Percentiles rank a stretch among this genome's conserved stretches.
These are phyloP conservation scores for Strigamia crassipes DNA, from an alignment of 2,888 invertebrate species.

Conservation along the genomic window DNA sequence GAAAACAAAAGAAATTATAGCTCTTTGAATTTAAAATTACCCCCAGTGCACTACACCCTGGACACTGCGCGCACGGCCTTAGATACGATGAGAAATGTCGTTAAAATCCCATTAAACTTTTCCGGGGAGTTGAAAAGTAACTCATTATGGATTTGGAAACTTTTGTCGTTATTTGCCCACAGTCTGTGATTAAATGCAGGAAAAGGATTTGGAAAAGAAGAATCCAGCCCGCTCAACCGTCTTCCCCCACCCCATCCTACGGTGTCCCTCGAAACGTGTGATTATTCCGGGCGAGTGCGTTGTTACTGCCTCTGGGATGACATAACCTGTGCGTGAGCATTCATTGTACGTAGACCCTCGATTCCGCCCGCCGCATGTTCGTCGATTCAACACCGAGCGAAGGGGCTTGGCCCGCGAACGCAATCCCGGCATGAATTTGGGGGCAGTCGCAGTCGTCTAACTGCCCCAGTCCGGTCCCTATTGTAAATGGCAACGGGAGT, in stretches of 20 bases:
- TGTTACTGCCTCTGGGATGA: slow-evolving; percentile 38
- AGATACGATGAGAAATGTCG: slow-evolving; percentile 40
- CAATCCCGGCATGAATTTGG: neutral
- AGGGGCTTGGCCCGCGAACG: slow-evolving; percentile 35
- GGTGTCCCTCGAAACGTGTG: slow-evolving; percentile 34
- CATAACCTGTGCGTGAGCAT: slow-evolving; percentile 30
- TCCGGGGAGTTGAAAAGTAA: slow-evolving; percentile 24
- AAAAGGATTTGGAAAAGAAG: slow-evolving; percentile 6
- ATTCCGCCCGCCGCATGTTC: slow-evolving; percentile 38
- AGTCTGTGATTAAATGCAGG: slow-evolving; percentile 36
- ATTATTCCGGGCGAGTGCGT: slow-evolving; percentile 18
- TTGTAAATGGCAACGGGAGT: slow-evolving; percentile 27
- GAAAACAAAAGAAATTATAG: slow-evolving; percentile 35
- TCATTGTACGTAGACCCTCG: slow-evolving; percentile 18
- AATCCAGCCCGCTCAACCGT: neutral
- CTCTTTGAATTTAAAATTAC: slow-evolving; percentile 35
- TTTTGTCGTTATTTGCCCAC: slow-evolving; percentile 37
- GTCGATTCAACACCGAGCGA: slow-evolving; percentile 31
- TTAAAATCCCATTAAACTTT: slow-evolving; percentile 37
- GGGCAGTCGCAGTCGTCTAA: slow-evolving; percentile 12
- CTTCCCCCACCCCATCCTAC: neutral
- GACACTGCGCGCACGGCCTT: slow-evolving; percentile 1
- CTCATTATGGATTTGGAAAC: slow-evolving; percentile 24
- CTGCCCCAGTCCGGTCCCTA: neutral
- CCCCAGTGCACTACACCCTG: slow-evolving; percentile 1